These are phyloP conservation scores for Leiothrix lutea DNA, from an alignment of 2,113 vertebrate genomes.

Conservation along the genomic window DNA sequence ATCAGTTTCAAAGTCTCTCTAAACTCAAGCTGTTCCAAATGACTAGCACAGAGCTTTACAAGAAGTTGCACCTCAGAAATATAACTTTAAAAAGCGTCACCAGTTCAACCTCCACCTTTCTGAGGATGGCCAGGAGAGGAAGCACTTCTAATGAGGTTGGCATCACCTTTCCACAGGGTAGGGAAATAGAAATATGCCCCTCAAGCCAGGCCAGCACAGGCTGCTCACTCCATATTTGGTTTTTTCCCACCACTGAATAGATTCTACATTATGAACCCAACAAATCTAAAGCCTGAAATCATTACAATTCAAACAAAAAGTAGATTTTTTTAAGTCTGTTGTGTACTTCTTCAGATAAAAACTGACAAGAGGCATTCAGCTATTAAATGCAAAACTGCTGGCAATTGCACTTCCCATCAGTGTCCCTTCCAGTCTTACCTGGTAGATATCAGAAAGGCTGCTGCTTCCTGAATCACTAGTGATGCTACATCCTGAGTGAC, in stretches of 20 bases:
- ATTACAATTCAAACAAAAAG: neutral
- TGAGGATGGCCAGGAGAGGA: neutral
- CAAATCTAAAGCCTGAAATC: neutral
- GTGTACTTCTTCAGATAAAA: neutral
- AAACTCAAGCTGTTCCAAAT: neutral
- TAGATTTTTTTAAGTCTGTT: neutral
- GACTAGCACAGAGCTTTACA: neutral
- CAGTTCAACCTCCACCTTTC: neutral
- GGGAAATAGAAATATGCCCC: neutral
- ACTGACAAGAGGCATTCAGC: neutral
- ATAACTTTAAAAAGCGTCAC: neutral
- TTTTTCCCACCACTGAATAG: neutral
- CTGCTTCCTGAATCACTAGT: slow-evolving; percentile 99
- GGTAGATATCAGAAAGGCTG: slow-evolving; percentile 99
- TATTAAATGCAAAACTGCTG: neutral
- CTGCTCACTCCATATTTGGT: neutral
- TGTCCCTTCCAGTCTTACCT: slow-evolving; percentile 80
- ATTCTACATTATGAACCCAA: neutral
- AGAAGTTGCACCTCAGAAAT: neutral
- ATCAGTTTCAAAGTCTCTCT: neutral
- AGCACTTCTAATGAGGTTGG: neutral
- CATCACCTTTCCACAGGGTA: neutral
- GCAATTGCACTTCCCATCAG: neutral
- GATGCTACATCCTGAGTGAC: slow-evolving; percentile 99
- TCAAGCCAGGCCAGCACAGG: neutral